Base-by-base conservation (phyloP, 2,113 vertebrate species). In the Aspiorhynchus laticeps region DNA sequence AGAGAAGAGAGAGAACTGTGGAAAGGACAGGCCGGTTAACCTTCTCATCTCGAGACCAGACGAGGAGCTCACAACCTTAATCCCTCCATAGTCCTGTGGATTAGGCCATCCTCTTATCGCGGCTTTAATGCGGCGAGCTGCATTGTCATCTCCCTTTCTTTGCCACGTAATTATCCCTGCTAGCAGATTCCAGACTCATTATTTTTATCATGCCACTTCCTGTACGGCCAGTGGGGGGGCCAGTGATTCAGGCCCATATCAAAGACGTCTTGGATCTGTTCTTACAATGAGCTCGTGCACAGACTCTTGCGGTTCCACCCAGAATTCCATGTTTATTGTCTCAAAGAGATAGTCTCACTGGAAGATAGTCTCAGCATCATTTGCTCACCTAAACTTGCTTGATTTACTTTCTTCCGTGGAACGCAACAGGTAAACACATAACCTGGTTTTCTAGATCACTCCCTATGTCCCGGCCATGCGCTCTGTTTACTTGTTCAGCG, bases 161-260 rank as follows among this genome's bases (percentile, higher is more conserved):
- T 33, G 51, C 81, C 6, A 36, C 41, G 38, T 78, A 86, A 90
- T 91, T 90, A 89, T 91, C 90, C 85, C 53, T 85, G 89, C 87
- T 33, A 41, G 90, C 93, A 92, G 91, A 92, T 92, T 94, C 93
- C 93, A 92, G 91, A 89, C 83, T 84, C 91, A 92, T 93, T 93
- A 93, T 91, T 92, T 90, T 83, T 89, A 89, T 87, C 88, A 71
- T 53, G 59, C 78, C 71, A 83, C 90, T 85, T 90, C 88, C 93
- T 94, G 91, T 93, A 93, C 85, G 21, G 38, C 31, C 79, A 46
- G 38, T 33, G 14, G 59, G 26, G 24, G 80, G 36, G 21, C 38
- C 48, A 11, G 17, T 21, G 74, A 46, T 82, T 85, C 84, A 69
- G 56, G 41, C 78, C 31, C 53, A 75, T 73, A 67, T 84, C 81